Evolutionary conservation across 2,888 invertebrate genomes (phyloP), one percentile per base, ranked within the genome.

Genomic region (Iselma pallidipennis): DNA sequence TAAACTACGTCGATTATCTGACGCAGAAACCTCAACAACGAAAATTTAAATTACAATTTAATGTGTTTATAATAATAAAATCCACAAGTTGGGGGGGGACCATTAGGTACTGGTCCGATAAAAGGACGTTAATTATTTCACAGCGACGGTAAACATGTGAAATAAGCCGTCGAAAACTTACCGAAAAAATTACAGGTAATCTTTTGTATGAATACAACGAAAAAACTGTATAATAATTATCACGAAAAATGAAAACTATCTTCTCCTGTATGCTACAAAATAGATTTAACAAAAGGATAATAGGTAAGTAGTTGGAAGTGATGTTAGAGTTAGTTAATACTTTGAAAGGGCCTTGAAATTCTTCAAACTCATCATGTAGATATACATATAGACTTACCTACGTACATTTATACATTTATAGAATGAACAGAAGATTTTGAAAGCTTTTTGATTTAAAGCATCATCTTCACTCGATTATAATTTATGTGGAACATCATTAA

Each of bases 401-500:
- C n/a, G n/a, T 59, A 59, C 59, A 57, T 63, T 58, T 57, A 53
- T 55, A 54, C 56, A 49, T 26, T 29, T 48, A 7, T 16, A 45
- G 48, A 55, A 51, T 60, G 60, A 58, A 55, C 49, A 56, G 16
- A 19, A 49, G 19, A 52, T 52, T 28, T 21, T 51, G 28, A 60
- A 55, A 63, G 64, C 65, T 65, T 71, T 67, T 72, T 71, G 71
- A 75, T 74, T 72, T 71, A 69, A 71, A 70, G 69, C 76, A 71
- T 74, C 74, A 74, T 71, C 74, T 71, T 68, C 68, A 69, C 66
- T 69, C 67, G 74, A 76, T 76, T 75, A 75, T 75, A 75, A 76
- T 75, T 76, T 76, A 76, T 75, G 72, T 71, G 72, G 71, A 67
- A 69, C 69, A 66, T 74, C 75, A 72, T 75, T 75, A 75, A 72